Base-by-base conservation (phyloP, 2,888 invertebrate species). In the Marronus borbonicus region DNA sequence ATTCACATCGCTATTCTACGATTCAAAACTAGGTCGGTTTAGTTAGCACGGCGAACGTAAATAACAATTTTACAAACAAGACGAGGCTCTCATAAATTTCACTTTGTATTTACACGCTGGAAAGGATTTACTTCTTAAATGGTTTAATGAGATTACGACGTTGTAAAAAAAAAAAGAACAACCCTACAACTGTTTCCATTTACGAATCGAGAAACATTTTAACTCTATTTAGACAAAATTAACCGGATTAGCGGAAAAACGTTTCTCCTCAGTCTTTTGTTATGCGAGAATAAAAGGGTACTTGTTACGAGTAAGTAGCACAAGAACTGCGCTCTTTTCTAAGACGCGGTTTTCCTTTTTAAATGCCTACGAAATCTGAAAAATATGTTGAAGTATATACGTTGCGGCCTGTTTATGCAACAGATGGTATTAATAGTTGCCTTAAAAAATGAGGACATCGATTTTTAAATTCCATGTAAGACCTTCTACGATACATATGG, bases 211-310 rank as follows among this genome's bases (percentile, higher is more conserved):
- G 72, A 20, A 58, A 72, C 20, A 17, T 39, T 72, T 58, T 58
- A 72, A 72, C 39, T 72, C 36, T 58, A 72, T 58, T 72, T 72
- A 58, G 58, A 20, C 72, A 72, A 58, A 72, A 72, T 72, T 58
- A 72, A 72, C 20, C 36, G 72, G 58, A 72, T 72, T 72, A 58
- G 36, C 58, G 39, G 39, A 20, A 14, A 58, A 14, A 72, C 58
- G 44, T 58, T 36, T 39, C 52, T 69, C 14, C 44, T 28, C 8
- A 10, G 28, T 20, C 36, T 58, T 36, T 72, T 72, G 39, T 58
- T 58, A 39, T 39, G 36, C 17, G 24, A 58, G 17, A 72, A 58
- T 72, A 39, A 72, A 72, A 72, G 72, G 58, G 72, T 1, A 72
- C 36, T 17, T 72, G 55, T 72, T 39, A 60, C n/a, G 31, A 58